phyloP scores from a whole-genome alignment of 2,888 invertebrate species.

The Lochmaea capreae region DNA sequence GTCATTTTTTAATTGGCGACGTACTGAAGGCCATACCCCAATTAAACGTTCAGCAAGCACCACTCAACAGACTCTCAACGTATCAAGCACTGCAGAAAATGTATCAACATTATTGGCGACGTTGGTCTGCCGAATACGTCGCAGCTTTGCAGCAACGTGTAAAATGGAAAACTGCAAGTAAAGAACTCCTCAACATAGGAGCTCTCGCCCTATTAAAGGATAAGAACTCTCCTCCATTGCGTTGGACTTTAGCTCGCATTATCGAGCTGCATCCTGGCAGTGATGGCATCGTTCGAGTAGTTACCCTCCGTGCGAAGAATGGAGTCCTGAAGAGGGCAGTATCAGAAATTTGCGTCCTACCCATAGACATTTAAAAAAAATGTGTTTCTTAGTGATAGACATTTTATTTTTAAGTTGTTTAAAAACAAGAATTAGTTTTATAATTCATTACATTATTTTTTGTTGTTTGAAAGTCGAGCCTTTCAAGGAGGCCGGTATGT shows the following conservation, averaged over 20 bases:
- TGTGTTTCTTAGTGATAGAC: background rate
- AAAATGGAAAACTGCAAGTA: background rate
- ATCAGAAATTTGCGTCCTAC: slow-evolving; percentile 1
- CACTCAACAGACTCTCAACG: background rate
- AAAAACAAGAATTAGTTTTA: too few species aligned
- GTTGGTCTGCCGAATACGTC: background rate
- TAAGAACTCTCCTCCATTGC: slow-evolving; percentile 5
- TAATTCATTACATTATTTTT: background rate
- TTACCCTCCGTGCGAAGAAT: slow-evolving; percentile 9
- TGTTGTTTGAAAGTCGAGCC: slow-evolving; percentile 19
- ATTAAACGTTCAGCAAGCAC: background rate
- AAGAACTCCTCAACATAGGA: background rate
- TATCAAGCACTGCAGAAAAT: background rate
- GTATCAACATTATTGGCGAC: slow-evolving; percentile 1
- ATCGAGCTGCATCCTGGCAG: slow-evolving; percentile 15
- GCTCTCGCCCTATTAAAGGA: background rate
- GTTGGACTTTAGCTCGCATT: slow-evolving; percentile 14
- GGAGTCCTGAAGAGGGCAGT: background rate
- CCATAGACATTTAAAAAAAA: slow-evolving; percentile 6
- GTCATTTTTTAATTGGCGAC: too few species aligned
- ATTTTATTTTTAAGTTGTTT: background rate
- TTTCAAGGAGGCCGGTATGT: slow-evolving; percentile 18
- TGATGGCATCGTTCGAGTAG: slow-evolving; percentile 19
- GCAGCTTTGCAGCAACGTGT: background rate
- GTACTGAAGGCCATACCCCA: background rate